Base-by-base conservation (phyloP, 2,888 invertebrate genomes). In the Eupsilia transversa region DNA sequence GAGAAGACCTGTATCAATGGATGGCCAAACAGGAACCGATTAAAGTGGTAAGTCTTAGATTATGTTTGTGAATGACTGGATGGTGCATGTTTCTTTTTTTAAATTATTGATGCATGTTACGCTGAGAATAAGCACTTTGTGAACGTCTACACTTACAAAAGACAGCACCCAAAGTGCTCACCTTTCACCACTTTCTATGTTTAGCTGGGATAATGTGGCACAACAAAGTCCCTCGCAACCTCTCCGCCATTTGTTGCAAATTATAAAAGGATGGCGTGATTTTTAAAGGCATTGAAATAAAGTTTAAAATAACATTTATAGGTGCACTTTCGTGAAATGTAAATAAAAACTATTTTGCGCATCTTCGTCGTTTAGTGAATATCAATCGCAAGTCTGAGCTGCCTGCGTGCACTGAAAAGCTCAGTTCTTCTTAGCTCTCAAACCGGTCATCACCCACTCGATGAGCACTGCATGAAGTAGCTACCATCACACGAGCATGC, bases 1-100 rank as follows among this genome's bases (percentile, higher is more conserved):
- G 97, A n/a, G 99, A 99, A 91, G 99, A 99, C 94, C 96, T 99
- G 60, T 99, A 99, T 93, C 98, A 98, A 87, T 99, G 99, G 99
- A 99, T 99, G 99, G 99, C 98, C 2, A 98, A 98, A 88, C 99
- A 99, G 89, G 98, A 98, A 87, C 97, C 94, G 1, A 94, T 96
- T n/a, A 94, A 95, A 93, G 93, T 95, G 83, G 96, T 96, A 35
- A 91, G 93, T 84, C 1, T 38, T 43, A 30, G 3, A 33, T 57
- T 43, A n/a, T n/a, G 5, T 52, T 35, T 17, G 60, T 70, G 52
- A 17, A 33, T 76, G 60, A 56, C 7, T 17, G 33, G 41, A 65
- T 41, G 23, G 43, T 46, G 76, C 80, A 77, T 79, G 79, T 23
- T 56, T 1, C 6, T 43, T 49, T 67, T 7, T 43, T 2, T 0